These are phyloP conservation scores for Drosophila nikananu DNA, from an alignment of 1,140 invertebrate species.

Conservation along the genomic window DNA sequence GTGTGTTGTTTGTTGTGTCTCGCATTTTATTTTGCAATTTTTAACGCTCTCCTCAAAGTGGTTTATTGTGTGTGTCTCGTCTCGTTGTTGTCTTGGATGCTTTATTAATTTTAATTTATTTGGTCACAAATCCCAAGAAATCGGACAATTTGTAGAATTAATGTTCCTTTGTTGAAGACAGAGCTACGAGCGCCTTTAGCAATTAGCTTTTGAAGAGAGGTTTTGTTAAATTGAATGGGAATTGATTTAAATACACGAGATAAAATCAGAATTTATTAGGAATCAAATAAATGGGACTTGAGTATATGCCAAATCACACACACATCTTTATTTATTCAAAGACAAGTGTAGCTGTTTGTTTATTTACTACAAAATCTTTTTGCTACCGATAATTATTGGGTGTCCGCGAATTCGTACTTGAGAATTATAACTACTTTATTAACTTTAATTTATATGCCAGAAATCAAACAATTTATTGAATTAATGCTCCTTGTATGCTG, in stretches of 20 bases:
- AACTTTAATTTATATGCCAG: conserved; percentile 44
- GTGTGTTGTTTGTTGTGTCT: conserved; percentile 27
- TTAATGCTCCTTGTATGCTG: conserved; percentile 11
- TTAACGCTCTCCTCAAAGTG: conserved; percentile 44
- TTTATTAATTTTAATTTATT: conserved; percentile 60
- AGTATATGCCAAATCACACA: neutral
- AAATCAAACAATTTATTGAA: conserved; percentile 48
- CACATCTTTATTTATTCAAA: neutral
- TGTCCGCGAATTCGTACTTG: neutral
- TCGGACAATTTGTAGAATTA: conserved; percentile 48
- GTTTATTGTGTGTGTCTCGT: conserved; percentile 29
- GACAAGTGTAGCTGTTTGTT: neutral
- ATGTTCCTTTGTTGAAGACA: conserved; percentile 1
- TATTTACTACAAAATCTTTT: neutral
- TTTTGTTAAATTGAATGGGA: neutral
- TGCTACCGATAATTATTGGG: neutral
- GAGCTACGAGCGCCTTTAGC: conserved; percentile 1
- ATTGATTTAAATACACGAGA: neutral
- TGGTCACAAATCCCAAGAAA: conserved; percentile 28
- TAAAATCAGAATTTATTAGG: neutral
- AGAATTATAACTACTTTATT: conserved; percentile 8
- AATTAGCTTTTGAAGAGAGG: neutral
- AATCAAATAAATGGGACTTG: too few relatives aligned
- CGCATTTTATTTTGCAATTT: conserved; percentile 60
- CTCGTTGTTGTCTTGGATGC: conserved; percentile 27